Evolutionary conservation across 2,888 invertebrate species (phyloP), one percentile per base, ranked within the genome.

Genomic region (Ceriagrion tenellum): DNA sequence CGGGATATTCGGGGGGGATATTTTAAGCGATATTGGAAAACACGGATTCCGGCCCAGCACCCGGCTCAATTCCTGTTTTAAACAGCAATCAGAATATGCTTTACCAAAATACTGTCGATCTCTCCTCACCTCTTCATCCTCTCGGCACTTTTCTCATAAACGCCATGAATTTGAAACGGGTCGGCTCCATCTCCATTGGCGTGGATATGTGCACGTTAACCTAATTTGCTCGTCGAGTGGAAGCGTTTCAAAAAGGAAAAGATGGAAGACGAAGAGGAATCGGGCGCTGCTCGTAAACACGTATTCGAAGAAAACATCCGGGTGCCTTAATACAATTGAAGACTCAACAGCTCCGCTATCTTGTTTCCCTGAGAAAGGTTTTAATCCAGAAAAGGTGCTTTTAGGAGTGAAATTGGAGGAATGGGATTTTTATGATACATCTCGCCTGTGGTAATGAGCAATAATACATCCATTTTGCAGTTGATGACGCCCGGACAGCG

Each of bases 251-350:
- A 23, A n/a, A 74, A 55, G 26, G 81, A 47, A 8, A 59, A 40
- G 69, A 69, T 74, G 81, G 40, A 93, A 47, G 47, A n/a, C n/a
- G n/a, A n/a, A n/a, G n/a, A n/a, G n/a, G n/a, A 93, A 93, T 63
- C 47, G 93, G 47, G 74, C 63, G 47, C 35, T 35, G 26, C 81
- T 47, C 63, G 93, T 93, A 93, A 93, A 93, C 93, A 93, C 47
- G 47, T 3, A 93, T 26, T 93, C 47, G 47, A 47, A 93, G 69
- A 93, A 63, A 69, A 93, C 69, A 69, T 93, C 89, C 93, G 69
- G 47, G 69, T 93, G 40, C n/a, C 69, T 40, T 69, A 93, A 69
- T 12, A 47, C 69, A 47, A 81, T 81, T 35, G 81, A 35, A n/a
- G 47, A 26, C 47, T 55, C n/a, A 40, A 93, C 93, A 69, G 47